Evolutionary conservation across 2,888 invertebrate genomes (phyloP).

Genomic region (Rhogogaster chlorosoma): DNA sequence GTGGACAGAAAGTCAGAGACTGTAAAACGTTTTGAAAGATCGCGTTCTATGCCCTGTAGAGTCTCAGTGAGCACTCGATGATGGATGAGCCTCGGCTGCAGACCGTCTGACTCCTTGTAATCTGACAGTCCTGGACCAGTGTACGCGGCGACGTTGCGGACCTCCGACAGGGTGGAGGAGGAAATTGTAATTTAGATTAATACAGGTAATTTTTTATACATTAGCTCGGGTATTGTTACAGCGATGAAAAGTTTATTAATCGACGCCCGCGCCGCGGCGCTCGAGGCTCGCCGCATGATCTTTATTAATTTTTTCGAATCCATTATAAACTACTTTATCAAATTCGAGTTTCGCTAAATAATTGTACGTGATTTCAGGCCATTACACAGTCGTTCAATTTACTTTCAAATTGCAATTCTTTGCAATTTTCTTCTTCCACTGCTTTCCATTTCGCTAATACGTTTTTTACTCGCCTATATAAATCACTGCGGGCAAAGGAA

Average conservation of each 20-base stretch:
- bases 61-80: background rate
- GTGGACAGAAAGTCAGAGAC: conserved; percentile 1
- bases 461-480: background rate
- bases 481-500: background rate
- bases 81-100: conserved; percentile 41
- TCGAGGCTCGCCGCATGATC: background rate
- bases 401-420: background rate
- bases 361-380: background rate
- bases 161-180: conserved; percentile 45
- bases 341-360: background rate
- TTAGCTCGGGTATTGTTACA: conserved; percentile 22
- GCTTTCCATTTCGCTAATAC: conserved; percentile 31
- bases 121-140: conserved; percentile 39
- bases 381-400: background rate
- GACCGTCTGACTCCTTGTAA: background rate
- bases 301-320: conserved; percentile 11
- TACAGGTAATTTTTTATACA: conserved; percentile 52
- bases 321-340: conserved; percentile 10
- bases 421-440: background rate
- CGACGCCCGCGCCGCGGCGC: background rate
- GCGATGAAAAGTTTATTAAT: conserved; percentile 46
- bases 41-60: conserved; percentile 26
- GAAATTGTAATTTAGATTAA: conserved; percentile 51
- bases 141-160: conserved; percentile 2
- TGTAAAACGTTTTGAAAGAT: conserved; percentile 41